A percentile compares a stretch with the other conserved stretches of the same genome.
These are phyloP conservation scores for Salvelinus fontinalis DNA, from an alignment of 2,113 vertebrate species.

Conservation along the genomic window DNA sequence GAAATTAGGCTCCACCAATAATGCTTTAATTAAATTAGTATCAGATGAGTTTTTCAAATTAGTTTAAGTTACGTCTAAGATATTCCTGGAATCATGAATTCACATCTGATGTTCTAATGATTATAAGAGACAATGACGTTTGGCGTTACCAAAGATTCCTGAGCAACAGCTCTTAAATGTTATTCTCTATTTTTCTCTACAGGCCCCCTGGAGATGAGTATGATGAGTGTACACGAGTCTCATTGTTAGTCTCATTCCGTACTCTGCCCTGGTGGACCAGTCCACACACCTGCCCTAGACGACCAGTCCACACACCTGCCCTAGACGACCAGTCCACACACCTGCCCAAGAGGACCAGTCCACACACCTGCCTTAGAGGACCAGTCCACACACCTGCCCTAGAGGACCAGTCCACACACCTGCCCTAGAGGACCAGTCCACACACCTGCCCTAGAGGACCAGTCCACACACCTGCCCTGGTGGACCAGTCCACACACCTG, in stretches of 20 bases:
- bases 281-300: no score
- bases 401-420: no score
- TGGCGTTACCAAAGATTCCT: neutral
- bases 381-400: no score
- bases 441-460: no score
- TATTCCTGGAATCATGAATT: conserved; percentile 3
- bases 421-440: no score
- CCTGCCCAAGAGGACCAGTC: neutral
- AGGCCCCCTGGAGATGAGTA: neutral
- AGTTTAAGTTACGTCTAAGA: conserved; percentile 1
- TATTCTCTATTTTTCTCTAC: neutral
- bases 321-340: neutral
- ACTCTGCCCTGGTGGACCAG: no score
- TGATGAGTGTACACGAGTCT: neutral
- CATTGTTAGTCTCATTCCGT: no score
- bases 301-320: neutral
- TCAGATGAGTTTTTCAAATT: conserved; percentile 36
- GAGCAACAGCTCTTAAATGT: neutral
- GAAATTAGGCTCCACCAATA: conserved; percentile 49
- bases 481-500: no score
- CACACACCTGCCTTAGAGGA: no score
- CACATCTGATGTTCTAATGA: conserved; percentile 1
- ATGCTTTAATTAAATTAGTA: conserved; percentile 56
- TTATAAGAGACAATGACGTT: neutral
- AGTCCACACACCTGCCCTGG: no score